These are phyloP conservation scores for Orthonevra nobilis DNA, from an alignment of 2,888 invertebrate species.

Conservation along the genomic window DNA sequence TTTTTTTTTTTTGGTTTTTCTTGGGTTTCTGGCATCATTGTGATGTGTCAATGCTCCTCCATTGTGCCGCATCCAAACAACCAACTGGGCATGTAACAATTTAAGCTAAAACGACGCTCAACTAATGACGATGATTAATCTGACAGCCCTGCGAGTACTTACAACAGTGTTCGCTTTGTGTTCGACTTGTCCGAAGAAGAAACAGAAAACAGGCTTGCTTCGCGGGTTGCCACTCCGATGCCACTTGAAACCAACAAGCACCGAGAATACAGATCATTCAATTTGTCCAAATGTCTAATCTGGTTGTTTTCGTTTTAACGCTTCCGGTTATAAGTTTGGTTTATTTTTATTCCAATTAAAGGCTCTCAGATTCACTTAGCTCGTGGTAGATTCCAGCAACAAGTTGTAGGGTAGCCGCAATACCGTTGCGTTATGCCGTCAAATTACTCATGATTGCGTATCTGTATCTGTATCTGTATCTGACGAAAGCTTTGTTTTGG, in stretches of 20 bases:
- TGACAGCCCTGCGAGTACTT: neutral
- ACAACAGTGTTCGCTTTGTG: neutral
- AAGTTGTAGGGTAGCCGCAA: too few species aligned
- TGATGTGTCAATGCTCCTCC: slow-evolving; percentile 43
- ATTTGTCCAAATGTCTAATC: slow-evolving; percentile 33
- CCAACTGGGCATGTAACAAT: slow-evolving; percentile 20
- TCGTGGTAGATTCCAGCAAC: too few species aligned
- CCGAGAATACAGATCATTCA: slow-evolving; percentile 31
- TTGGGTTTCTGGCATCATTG: neutral
- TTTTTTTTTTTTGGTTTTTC: neutral
- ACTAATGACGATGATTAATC: slow-evolving; percentile 37
- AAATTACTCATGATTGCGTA: neutral
- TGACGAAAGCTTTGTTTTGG: neutral
- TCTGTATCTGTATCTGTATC: neutral
- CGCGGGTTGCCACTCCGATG: neutral
- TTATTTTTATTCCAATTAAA: neutral
- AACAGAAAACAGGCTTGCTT: neutral
- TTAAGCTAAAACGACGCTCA: slow-evolving; percentile 21
- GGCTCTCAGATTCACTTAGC: neutral
- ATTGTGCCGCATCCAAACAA: slow-evolving; percentile 3
- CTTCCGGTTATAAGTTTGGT: neutral
- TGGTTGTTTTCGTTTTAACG: slow-evolving; percentile 28
- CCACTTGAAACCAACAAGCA: slow-evolving; percentile 4
- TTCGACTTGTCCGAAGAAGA: neutral
- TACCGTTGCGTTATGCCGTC: too few species aligned